Conservation (phyloP, 2,797 vertebrate species). For the Serranus cabrilla region DNA sequence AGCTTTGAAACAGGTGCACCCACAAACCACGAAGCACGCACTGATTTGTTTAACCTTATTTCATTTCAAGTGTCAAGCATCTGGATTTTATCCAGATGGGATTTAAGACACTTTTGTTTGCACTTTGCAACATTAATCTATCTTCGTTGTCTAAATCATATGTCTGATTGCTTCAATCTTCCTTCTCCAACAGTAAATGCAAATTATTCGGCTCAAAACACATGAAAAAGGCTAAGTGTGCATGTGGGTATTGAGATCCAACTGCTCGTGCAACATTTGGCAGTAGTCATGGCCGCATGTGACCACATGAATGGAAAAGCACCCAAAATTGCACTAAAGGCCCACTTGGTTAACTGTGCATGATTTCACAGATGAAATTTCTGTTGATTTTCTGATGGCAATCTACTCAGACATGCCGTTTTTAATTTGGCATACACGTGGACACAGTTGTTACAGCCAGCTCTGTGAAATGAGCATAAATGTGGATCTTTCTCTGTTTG, state of each 20-base stretch:
- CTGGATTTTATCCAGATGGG: background rate
- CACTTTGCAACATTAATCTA: background rate
- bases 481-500: background rate
- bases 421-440: slow-evolving; percentile 6
- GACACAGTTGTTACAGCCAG: background rate
- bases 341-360: slow-evolving; percentile 3
- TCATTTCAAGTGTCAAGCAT: background rate
- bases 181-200: background rate
- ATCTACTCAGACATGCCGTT: slow-evolving; percentile 7
- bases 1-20: background rate
- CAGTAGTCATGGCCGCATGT: background rate
- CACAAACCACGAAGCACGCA: background rate
- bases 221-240: background rate
- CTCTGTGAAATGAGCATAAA: slow-evolving; percentile 9
- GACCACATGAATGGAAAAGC: background rate
- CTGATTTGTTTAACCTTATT: background rate
- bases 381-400: background rate
- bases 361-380: background rate
- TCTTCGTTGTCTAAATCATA: background rate
- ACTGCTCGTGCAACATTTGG: background rate
- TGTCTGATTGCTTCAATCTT: background rate
- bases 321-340: background rate
- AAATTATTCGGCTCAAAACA: background rate
- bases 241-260: background rate
- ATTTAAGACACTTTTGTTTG: background rate